Conservation (phyloP, 2,888 invertebrate genomes). For the Busseola fusca region DNA sequence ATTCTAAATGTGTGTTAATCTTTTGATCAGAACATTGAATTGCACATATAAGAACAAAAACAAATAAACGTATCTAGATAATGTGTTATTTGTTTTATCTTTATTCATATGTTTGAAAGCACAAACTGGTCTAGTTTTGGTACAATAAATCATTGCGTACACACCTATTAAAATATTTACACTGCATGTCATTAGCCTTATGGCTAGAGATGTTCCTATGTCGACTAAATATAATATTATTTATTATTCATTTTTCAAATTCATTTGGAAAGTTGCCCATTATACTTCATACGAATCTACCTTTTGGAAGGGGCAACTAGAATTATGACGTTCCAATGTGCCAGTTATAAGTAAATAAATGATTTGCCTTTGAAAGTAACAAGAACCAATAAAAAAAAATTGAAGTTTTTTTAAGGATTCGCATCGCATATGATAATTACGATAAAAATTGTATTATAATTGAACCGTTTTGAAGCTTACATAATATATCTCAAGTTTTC, state of each 20-base stretch:
- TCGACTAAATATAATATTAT: background rate
- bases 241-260: background rate
- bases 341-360: background rate
- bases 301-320: background rate
- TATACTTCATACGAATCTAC: background rate
- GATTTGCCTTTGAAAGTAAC: background rate
- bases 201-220: slow-evolving; percentile 39
- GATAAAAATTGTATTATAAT: no score
- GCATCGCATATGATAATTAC: no score
- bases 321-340: background rate
- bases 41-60: slow-evolving; percentile 51
- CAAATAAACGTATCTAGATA: slow-evolving; percentile 61
- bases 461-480: background rate
- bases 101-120: slow-evolving; percentile 52
- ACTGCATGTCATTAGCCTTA: slow-evolving; percentile 61
- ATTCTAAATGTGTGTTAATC: slow-evolving; percentile 54
- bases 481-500: no score
- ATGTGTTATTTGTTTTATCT: slow-evolving; percentile 54
- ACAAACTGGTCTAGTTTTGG: slow-evolving; percentile 52
- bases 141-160: slow-evolving; percentile 65
- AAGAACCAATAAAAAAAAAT: background rate
- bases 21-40: slow-evolving; percentile 58
- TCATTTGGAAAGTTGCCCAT: background rate
- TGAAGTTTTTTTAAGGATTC: background rate
- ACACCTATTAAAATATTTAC: slow-evolving; percentile 69